Percentiles rank a stretch among this genome's conserved stretches.
Evolutionary conservation across 2,113 vertebrate species (phyloP).

Genomic region (Ondatra zibethicus): DNA sequence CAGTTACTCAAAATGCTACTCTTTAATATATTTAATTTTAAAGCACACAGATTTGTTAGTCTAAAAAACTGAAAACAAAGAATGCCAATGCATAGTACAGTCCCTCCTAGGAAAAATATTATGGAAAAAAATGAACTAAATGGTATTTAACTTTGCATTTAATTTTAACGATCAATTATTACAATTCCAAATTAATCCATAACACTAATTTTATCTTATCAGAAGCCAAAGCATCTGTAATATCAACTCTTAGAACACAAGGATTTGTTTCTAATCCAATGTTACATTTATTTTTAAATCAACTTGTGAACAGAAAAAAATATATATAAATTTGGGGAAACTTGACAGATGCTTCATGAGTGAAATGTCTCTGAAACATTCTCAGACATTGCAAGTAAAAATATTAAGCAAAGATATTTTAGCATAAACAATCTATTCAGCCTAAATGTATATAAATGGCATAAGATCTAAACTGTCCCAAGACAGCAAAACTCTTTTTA

Average conservation of each 20-base stretch:
- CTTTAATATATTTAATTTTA: conserved; percentile 36
- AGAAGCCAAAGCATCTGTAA: conserved; percentile 41
- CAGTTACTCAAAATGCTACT: conserved; percentile 55
- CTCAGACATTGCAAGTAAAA: conserved; percentile 58
- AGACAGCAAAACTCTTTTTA: conserved; percentile 73
- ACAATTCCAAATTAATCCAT: conserved; percentile 17
- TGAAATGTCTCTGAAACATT: conserved; percentile 48
- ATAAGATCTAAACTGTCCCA: conserved; percentile 67
- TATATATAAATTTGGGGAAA: not conserved
- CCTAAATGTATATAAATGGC: conserved; percentile 48
- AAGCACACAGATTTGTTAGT: conserved; percentile 66
- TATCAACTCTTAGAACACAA: conserved; percentile 36
- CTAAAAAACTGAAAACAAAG: conserved; percentile 41
- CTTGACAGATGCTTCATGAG: not conserved
- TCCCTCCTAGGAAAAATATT: conserved; percentile 47
- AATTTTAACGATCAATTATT: conserved; percentile 14
- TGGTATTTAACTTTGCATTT: not conserved
- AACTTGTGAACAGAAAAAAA: conserved; percentile 49
- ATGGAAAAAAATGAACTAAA: conserved; percentile 38
- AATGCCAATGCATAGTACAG: conserved; percentile 44
- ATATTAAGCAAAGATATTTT: conserved; percentile 34
- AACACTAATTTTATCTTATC: conserved; percentile 27
- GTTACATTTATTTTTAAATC: conserved; percentile 51
- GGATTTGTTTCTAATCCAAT: conserved; percentile 32
- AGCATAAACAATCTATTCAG: conserved; percentile 39